Percentiles rank a stretch among this genome's conserved stretches.
phyloP scores from a whole-genome alignment of 2,888 invertebrate species.

The Diogma glabrata region DNA sequence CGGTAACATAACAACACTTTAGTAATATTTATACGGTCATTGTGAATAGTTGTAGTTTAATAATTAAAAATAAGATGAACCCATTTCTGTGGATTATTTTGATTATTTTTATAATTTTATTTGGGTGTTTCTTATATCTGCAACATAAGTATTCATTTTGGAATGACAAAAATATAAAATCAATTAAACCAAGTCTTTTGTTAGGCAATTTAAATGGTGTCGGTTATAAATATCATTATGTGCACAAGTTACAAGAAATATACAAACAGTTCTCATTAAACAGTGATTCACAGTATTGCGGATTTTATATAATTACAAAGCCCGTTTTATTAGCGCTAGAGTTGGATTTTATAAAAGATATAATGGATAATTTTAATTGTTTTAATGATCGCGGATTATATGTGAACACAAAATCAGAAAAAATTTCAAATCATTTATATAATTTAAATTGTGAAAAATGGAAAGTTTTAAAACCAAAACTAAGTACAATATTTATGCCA shows the following conservation, averaged over 20 bases:
- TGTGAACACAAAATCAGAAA: constrained; percentile 29
- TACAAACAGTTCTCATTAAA: not conserved
- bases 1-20: too few species aligned
- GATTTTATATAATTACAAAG: constrained; percentile 11
- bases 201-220: constrained; percentile 1
- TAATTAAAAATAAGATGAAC: too few species aligned
- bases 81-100: too few species aligned
- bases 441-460: constrained; percentile 34
- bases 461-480: constrained; percentile 36
- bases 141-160: constrained; percentile 5
- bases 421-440: constrained; percentile 29
- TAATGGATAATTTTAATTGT: constrained; percentile 32
- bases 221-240: not conserved
- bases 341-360: constrained; percentile 27
- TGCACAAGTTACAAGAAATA: not conserved
- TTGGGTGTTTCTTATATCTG: not conserved
- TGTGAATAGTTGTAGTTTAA: too few species aligned
- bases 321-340: constrained; percentile 14
- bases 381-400: constrained; percentile 31
- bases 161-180: not conserved
- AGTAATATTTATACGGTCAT: too few species aligned
- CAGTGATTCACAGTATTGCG: constrained; percentile 1
- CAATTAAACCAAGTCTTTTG: not conserved
- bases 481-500: constrained; percentile 39
- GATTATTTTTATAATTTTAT: not conserved